These are phyloP conservation scores for Addax nasomaculatus DNA, from an alignment of 2,113 vertebrate genomes.

Conservation along the genomic window DNA sequence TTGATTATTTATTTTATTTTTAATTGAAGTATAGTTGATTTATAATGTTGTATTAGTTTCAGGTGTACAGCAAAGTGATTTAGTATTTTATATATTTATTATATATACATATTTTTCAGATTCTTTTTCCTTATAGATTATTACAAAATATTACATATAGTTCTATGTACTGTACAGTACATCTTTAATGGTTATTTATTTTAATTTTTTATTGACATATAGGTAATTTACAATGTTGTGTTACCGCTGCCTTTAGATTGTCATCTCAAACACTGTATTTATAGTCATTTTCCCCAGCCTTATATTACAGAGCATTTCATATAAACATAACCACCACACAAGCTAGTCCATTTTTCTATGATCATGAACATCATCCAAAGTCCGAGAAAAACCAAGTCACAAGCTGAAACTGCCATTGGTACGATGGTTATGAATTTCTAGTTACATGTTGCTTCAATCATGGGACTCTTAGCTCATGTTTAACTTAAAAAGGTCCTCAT, in stretches of 20 bases:
- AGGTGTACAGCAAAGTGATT: background rate
- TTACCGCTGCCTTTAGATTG: background rate
- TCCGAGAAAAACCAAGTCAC: accelerated
- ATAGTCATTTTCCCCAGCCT: background rate
- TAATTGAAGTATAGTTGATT: background rate
- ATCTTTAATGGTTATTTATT: background rate
- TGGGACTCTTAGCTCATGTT: background rate
- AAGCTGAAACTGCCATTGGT: background rate
- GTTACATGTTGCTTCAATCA: accelerated
- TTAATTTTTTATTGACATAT: background rate
- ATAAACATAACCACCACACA: accelerated
- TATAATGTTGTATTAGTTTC: background rate
- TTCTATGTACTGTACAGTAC: background rate
- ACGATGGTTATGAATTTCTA: accelerated
- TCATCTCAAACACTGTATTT: accelerated
- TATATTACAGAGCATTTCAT: background rate
- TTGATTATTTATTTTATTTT: background rate
- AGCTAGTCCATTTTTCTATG: background rate
- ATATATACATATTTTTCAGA: background rate
- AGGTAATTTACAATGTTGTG: background rate
- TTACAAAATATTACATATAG: background rate
- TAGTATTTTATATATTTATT: background rate
- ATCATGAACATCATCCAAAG: accelerated
- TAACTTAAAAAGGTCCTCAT: background rate
- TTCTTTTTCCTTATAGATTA: background rate